These are phyloP conservation scores for Periplaneta americana DNA, from an alignment of 1,140 invertebrate genomes.

Conservation along the genomic window DNA sequence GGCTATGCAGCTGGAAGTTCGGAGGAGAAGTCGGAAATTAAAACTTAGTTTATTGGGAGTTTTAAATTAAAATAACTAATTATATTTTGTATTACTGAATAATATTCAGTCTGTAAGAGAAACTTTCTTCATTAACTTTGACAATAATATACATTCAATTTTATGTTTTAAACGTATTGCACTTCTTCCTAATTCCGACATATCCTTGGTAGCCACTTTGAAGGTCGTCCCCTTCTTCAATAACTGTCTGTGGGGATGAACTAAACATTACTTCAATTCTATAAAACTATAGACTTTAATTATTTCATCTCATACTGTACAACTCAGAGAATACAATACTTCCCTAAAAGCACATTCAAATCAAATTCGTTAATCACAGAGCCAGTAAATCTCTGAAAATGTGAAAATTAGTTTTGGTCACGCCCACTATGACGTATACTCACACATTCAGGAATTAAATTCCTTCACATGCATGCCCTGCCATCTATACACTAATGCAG, in stretches of 20 bases:
- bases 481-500: too few relatives aligned
- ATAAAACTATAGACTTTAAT: not conserved
- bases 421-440: slow-evolving; percentile 9
- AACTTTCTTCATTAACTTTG: too few relatives aligned
- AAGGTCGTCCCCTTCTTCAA: slow-evolving; percentile 9
- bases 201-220: not conserved
- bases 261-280: not conserved
- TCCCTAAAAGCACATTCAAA: not conserved
- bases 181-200: not conserved
- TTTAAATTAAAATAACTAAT: too few relatives aligned
- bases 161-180: not conserved
- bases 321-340: not conserved
- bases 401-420: not conserved
- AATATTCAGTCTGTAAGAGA: too few relatives aligned
- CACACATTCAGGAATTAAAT: not conserved
- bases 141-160: too few relatives aligned
- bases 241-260: not conserved
- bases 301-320: too few relatives aligned
- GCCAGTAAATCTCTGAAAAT: not conserved
- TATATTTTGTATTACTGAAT: too few relatives aligned
- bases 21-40: not conserved
- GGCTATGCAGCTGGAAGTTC: not conserved
- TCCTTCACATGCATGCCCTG: not conserved
- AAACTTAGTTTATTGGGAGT: not conserved
- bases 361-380: not conserved